Percentiles rank a stretch among this genome's conserved stretches.
Conservation (phyloP, 2,113 vertebrate species). For the Orcinus orca region DNA sequence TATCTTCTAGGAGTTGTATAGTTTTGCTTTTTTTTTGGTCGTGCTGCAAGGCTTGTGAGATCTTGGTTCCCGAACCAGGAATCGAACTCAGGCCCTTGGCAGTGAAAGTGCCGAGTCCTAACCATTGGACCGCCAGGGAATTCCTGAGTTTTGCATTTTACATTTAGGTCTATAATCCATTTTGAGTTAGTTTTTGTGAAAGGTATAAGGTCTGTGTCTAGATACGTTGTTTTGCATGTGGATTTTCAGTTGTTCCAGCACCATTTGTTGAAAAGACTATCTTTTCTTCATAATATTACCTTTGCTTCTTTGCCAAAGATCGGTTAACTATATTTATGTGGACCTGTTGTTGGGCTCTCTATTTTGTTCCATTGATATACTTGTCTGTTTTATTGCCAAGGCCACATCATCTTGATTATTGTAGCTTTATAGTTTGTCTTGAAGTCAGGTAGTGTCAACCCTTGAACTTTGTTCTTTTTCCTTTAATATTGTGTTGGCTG, state of each 20-base stretch:
- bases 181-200: not conserved
- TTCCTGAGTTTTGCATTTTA: not conserved
- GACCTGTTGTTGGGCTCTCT: not conserved
- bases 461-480: not conserved
- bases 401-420: not conserved
- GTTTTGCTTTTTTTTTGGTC: not conserved
- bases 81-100: not conserved
- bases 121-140: not conserved
- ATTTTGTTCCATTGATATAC: not conserved
- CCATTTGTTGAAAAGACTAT: too few relatives aligned
- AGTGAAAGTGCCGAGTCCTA: not conserved
- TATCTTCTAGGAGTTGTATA: not conserved
- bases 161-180: not conserved
- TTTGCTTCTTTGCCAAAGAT: constrained; percentile 31
- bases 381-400: constrained; percentile 1
- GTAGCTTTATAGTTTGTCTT: not conserved
- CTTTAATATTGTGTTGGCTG: not conserved
- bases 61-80: not conserved
- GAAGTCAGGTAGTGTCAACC: not conserved
- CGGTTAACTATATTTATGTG: not conserved
- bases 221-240: too few relatives aligned
- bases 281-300: not conserved
- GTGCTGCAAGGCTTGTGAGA: not conserved
- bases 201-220: too few relatives aligned
- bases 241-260: too few relatives aligned